Evolutionary conservation across 1,140 invertebrate species (phyloP).

Genomic region (Cyphomyrmex costatus): DNA sequence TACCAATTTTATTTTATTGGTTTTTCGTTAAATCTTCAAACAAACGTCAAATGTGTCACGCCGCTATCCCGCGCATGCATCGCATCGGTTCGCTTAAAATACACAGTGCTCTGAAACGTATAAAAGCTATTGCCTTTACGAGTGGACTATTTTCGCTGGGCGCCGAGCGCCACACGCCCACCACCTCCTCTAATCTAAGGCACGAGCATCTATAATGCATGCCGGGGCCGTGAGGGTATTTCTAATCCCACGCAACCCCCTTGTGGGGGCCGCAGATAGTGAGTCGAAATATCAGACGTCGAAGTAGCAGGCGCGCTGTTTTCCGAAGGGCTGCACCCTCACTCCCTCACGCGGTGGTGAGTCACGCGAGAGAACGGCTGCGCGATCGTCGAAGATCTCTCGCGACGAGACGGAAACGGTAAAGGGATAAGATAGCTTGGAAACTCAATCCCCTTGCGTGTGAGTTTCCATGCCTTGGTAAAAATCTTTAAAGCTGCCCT

Average conservation of each 20-base stretch:
- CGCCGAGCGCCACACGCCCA: slow-evolving; percentile 41
- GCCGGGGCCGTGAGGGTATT: slow-evolving; percentile 67
- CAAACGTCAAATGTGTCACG: background rate
- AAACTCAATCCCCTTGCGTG: slow-evolving; percentile 58
- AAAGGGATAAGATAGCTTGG: slow-evolving; percentile 64
- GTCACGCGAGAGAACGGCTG: slow-evolving; percentile 71
- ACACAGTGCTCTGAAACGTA: slow-evolving; percentile 32
- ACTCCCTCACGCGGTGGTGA: slow-evolving; percentile 36
- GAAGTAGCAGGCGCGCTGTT: slow-evolving; percentile 63
- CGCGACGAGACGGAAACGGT: slow-evolving; percentile 59
- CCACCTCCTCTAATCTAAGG: slow-evolving; percentile 66
- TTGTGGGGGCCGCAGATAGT: slow-evolving; percentile 24
- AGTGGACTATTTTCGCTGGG: slow-evolving; percentile 66
- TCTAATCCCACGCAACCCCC: slow-evolving; percentile 63
- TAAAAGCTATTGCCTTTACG: slow-evolving; percentile 68
- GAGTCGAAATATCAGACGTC: slow-evolving; percentile 67
- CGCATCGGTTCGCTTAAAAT: slow-evolving; percentile 41
- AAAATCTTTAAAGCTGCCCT: slow-evolving; percentile 45
- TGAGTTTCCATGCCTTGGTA: slow-evolving; percentile 34
- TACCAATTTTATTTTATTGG: background rate
- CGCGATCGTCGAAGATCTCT: slow-evolving; percentile 50
- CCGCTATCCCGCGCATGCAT: slow-evolving; percentile 38
- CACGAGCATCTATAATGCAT: slow-evolving; percentile 74
- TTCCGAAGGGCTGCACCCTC: slow-evolving; percentile 58
- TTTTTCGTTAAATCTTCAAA: background rate